Evolutionary conservation across 2,888 invertebrate species (phyloP), one percentile per base, ranked within the genome.

Genomic region (Rhamnusium bicolor): DNA sequence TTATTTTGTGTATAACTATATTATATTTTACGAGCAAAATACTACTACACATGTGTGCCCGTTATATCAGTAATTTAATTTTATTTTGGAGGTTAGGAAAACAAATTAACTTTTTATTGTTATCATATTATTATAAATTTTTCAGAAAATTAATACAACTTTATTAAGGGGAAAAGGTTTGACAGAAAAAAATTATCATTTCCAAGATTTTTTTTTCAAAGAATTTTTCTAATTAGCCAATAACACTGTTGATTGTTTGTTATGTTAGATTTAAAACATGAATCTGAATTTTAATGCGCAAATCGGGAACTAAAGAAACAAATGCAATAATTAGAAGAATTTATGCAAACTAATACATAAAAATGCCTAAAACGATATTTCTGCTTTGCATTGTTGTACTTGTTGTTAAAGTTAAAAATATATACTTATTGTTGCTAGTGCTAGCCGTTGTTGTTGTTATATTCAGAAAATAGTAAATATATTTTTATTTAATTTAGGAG

Each of bases 391-490:
- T 87, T 86, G 87, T 87, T 87, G 86, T 84, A 81, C 81, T 86
- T 86, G 86, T 87, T 87, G 85, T 86, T 85, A 84, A 87, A 86
- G 87, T 87, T 87, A 85, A 81, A 83, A 83, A 85, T 82, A 85
- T 85, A 85, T 85, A 85, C 83, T 86, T 86, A 87, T 86, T 87
- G 87, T 87, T 88, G 87, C 87, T 87, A 86, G 85, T 82, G 85
- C 83, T 86, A 86, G 87, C 84, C 71, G 84, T 87, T 85, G 85
- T 87, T 87, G 87, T 87, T 88, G 86, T 87, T 86, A 84, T 84
- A 85, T 86, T 85, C 83, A 84, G 80, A 82, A 82, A 81, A 84
- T 83, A 84, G 82, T 81, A 74, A 82, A 84, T 84, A 83, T 83
- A 83, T 84, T 83, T 84, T 84, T 82, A 76, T 83, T 84, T 83